A percentile compares a stretch with the other conserved stretches of the same genome.
These are phyloP conservation scores for Trichosurus vulpecula DNA, from an alignment of 2,797 vertebrate species.

Conservation along the genomic window DNA sequence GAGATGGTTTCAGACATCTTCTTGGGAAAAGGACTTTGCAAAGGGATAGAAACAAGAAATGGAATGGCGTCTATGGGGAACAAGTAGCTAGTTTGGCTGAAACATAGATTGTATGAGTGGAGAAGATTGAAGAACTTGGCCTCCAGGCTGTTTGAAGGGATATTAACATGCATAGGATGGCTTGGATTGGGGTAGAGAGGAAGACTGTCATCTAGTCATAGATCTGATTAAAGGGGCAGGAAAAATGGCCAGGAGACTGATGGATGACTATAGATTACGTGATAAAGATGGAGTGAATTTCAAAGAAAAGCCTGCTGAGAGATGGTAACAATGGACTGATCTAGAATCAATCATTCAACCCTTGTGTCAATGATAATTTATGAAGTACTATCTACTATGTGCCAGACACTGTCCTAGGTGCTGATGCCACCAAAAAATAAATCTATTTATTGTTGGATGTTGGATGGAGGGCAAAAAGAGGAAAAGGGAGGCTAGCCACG, in stretches of 20 bases:
- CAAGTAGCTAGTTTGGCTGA: background rate
- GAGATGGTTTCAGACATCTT: too few relatives aligned
- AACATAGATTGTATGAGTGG: background rate
- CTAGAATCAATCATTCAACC: background rate
- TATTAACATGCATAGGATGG: background rate
- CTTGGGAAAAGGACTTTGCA: background rate
- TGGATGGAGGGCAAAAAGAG: background rate
- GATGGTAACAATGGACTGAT: background rate
- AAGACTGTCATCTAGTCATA: background rate
- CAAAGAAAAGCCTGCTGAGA: background rate
- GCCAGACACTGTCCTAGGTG: background rate
- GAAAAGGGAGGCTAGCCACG: background rate
- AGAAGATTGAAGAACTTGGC: background rate
- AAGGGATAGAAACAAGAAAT: background rate
- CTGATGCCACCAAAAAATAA: background rate
- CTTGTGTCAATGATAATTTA: background rate
- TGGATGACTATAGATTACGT: background rate
- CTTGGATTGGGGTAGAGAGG: background rate
- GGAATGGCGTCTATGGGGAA: background rate
- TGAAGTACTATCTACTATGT: background rate
- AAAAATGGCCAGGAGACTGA: background rate
- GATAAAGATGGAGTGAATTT: background rate
- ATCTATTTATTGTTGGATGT: background rate
- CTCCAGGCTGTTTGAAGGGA: background rate
- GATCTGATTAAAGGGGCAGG: background rate